Percentiles rank a stretch among this genome's conserved stretches.
These are phyloP conservation scores for Pollenia angustigena DNA, from an alignment of 2,888 invertebrate genomes.

Conservation along the genomic window DNA sequence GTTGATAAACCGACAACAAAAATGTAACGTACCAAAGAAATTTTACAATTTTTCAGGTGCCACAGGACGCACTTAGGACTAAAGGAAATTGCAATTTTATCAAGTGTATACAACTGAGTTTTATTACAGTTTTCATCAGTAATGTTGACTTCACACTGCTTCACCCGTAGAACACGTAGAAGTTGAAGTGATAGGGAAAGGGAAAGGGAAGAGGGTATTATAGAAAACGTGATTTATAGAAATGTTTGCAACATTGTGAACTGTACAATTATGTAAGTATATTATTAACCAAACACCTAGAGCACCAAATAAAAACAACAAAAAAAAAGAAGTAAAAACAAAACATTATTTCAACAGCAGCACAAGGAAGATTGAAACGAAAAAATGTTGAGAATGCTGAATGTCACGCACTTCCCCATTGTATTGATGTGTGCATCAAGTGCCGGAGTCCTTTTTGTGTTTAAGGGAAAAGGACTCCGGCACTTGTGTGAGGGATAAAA, in stretches of 20 bases:
- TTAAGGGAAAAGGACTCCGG: background rate
- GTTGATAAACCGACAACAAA: conserved; percentile 37
- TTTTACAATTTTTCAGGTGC: conserved; percentile 48
- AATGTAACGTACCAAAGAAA: conserved; percentile 27
- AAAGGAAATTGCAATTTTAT: conserved; percentile 62
- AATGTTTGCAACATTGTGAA: conserved; percentile 30
- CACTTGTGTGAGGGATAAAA: conserved; percentile 7
- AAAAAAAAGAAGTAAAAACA: background rate
- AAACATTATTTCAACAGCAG: conserved; percentile 7
- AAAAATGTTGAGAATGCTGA: conserved; percentile 1
- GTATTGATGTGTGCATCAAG: background rate
- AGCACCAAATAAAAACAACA: conserved; percentile 1
- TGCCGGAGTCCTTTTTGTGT: too few species aligned
- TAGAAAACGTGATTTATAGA: background rate
- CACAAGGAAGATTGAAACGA: background rate
- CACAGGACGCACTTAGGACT: conserved; percentile 47
- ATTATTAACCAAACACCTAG: conserved; percentile 41
- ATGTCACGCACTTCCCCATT: conserved; percentile 39
- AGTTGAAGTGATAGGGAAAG: background rate
- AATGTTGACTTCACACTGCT: background rate
- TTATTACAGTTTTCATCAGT: background rate
- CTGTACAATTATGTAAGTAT: conserved; percentile 19
- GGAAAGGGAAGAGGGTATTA: background rate
- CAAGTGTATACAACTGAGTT: conserved; percentile 25
- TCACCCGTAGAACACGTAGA: background rate